These are phyloP conservation scores for Ondatra zibethicus DNA, from an alignment of 2,113 vertebrate species.

Conservation along the genomic window DNA sequence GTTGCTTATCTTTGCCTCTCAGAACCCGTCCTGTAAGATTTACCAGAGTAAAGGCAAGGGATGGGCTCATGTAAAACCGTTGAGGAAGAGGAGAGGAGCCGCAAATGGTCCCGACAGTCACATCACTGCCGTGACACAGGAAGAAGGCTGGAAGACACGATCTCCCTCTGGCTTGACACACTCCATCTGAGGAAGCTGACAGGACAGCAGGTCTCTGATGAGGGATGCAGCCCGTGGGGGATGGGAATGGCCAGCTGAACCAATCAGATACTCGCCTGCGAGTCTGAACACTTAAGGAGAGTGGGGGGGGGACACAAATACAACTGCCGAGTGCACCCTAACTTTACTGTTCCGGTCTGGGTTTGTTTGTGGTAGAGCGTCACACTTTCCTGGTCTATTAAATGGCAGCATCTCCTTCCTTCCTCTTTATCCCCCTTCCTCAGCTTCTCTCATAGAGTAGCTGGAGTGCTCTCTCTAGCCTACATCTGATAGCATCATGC, in stretches of 20 bases:
- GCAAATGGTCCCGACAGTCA: no score
- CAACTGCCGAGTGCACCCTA: accelerated
- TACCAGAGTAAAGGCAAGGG: not conserved
- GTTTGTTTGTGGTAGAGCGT: not conserved
- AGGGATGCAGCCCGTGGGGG: not conserved
- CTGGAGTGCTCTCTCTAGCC: not conserved
- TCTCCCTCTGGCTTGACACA: not conserved
- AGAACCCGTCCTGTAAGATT: not conserved
- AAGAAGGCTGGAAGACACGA: not conserved
- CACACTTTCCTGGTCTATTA: not conserved
- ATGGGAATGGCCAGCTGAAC: not conserved
- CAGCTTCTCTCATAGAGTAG: not conserved
- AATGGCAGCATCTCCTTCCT: not conserved
- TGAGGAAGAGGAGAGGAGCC: not conserved
- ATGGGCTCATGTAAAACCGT: not conserved
- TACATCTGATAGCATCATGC: not conserved
- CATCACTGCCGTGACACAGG: accelerated
- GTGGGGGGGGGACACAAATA: not conserved
- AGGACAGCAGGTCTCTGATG: no score
- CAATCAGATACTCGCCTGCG: not conserved
- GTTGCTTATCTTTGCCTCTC: not conserved
- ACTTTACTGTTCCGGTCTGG: not conserved
- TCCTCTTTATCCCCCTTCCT: not conserved
- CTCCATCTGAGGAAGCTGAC: not conserved
- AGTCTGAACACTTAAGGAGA: not conserved